Evolutionary conservation across 1,140 invertebrate genomes (phyloP), one percentile per base, ranked within the genome.

Genomic region (Drosophila elegans): DNA sequence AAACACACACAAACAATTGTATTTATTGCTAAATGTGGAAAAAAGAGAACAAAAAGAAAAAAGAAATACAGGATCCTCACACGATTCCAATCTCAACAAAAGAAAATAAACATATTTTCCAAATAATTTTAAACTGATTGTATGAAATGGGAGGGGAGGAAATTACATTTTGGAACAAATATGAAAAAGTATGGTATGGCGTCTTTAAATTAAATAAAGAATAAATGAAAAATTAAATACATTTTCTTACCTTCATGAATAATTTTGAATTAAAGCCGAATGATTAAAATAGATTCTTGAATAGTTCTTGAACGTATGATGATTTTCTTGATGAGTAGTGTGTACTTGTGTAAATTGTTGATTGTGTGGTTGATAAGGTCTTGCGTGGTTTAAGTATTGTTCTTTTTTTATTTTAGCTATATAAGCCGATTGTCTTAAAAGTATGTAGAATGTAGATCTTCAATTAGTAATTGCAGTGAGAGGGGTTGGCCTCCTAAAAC

Each of bases 1-100:
- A 69, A 36, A 59, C 34, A 66, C 62, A 57, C 39, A 67, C 41
- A 39, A 57, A 71, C 51, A 57, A 71, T 48, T 71, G 71, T 83
- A 83, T 83, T 83, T 83, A 83, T 83, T 83, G 71, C 69, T 69
- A 74, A 41, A 78, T 62, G 66, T 69, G 56, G 29, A 62, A 76
- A 60, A 55, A 54, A 32, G 44, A 41, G 72, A 73, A 68, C 7
- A 59, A 53, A 34, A 74, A 56, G 29, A 68, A 61, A 51, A 38
- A 49, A n/a, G 48, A 56, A 34, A 51, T 52, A 41, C 34, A 52
- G 74, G 52, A 59, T 68, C 21, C 39, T 3, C 3, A 41, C 21
- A 53, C 41, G 54, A 68, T 62, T 38, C 72, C 60, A 60, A 68
- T 76, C 74, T 76, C 74, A 76, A 76, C 61, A 49, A 60, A 76